phyloP scores from a whole-genome alignment of 2,113 vertebrate genomes.

The Coptodon bakossiorum region DNA sequence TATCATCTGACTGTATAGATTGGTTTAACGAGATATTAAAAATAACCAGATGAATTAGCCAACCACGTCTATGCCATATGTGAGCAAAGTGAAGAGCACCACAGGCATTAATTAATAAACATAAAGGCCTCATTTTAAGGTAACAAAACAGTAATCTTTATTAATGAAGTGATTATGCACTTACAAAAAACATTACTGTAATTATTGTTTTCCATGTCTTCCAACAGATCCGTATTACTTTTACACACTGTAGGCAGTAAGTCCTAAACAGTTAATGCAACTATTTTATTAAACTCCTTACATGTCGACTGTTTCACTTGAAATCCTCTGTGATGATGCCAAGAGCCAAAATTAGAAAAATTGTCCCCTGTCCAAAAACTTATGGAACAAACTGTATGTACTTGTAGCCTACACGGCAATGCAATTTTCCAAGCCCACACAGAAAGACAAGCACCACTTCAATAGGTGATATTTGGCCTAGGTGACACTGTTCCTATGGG shows the following conservation, averaged over 20 bases:
- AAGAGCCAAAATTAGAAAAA: neutral
- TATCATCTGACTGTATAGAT: neutral
- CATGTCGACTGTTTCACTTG: neutral
- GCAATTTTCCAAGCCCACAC: conserved; percentile 48
- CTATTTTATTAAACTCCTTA: neutral
- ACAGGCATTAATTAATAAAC: neutral
- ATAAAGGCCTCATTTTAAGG: neutral
- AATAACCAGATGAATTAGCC: neutral
- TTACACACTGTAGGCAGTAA: neutral
- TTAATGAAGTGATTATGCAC: neutral
- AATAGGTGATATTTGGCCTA: conserved; percentile 48
- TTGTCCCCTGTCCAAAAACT: neutral
- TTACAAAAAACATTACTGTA: neutral
- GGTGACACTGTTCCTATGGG: conserved; percentile 32
- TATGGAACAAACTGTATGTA: neutral
- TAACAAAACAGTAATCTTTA: neutral
- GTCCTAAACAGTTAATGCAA: neutral
- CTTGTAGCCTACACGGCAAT: neutral
- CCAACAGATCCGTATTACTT: neutral
- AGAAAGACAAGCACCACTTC: conserved; percentile 45
- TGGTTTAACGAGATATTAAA: neutral
- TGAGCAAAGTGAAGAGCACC: neutral
- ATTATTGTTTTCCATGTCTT: neutral
- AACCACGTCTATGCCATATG: neutral
- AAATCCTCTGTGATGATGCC: neutral